Evolutionary conservation across 2,888 invertebrate species (phyloP), one percentile per base, ranked within the genome.

Genomic region (Sesia bembeciformis): DNA sequence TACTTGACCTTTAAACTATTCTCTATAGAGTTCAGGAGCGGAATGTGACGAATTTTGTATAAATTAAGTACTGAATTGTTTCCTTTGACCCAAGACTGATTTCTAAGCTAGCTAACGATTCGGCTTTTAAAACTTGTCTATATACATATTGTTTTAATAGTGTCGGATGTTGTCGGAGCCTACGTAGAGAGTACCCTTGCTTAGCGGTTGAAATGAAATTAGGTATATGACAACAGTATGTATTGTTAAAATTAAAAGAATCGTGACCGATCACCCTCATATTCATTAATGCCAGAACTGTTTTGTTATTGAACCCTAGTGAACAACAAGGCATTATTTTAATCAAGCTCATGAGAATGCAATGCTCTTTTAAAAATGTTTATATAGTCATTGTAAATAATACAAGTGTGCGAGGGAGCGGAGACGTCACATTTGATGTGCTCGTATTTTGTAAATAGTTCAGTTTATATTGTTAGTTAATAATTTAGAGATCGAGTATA

Each of bases 311-410:
- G 51, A 39, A n/a, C 40, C n/a, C 4, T 46, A 46, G 3, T 46
- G 46, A 46, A 46, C 46, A 86, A 86, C 83, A 83, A 85, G 78
- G 78, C 76, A 78, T 80, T 81, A 76, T 71, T 80, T 82, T 82
- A 84, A 85, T 85, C 81, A 85, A 85, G 84, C 82, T 86, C 81
- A 86, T 74, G 70, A 70, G 71, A 79, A 81, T 81, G 79, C 84
- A 87, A 89, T 87, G 86, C 86, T 88, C 86, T 81, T 81, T 78
- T 64, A 69, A 72, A 78, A 81, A 77, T 81, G 74, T 84, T 79
- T 78, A 78, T 78, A 78, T 87, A 89, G 88, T 88, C 82, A 87
- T 78, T 90, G 89, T 90, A 90, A 81, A 90, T 90, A 90, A 50
- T 81, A 83, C 77, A 79, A 78, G 76, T 79, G 72, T 78, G 75